A percentile compares a stretch with the other conserved stretches of the same genome.
These are phyloP conservation scores for Athrips mouffetella DNA, from an alignment of 2,888 invertebrate genomes.

Conservation along the genomic window DNA sequence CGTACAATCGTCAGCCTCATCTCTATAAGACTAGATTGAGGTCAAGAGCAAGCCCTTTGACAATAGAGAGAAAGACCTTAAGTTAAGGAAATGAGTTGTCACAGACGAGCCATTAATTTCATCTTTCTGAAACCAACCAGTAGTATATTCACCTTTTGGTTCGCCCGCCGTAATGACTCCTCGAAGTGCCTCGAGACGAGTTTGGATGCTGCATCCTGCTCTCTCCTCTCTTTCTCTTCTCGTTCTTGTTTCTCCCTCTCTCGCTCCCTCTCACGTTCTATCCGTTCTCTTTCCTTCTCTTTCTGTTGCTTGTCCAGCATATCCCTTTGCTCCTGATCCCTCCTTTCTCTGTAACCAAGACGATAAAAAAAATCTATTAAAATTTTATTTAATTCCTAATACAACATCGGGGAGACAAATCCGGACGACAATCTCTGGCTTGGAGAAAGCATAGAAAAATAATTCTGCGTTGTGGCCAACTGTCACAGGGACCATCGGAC, in stretches of 20 bases:
- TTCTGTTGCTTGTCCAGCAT: conserved; percentile 83
- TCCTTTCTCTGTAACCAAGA: conserved; percentile 59
- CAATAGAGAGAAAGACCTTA: too few relatives aligned
- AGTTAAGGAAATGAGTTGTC: too few relatives aligned
- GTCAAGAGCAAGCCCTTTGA: too few relatives aligned
- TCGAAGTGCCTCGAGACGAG: conserved; percentile 94
- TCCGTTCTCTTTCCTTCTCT: conserved; percentile 81
- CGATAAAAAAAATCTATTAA: background rate
- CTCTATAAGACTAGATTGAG: too few relatives aligned
- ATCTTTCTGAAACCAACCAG: too few relatives aligned
- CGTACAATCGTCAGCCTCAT: too few relatives aligned
- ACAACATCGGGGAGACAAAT: too few relatives aligned
- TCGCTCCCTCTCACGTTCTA: conserved; percentile 75
- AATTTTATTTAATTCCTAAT: background rate
- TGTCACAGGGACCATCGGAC: too few relatives aligned
- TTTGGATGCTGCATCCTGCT: conserved; percentile 85
- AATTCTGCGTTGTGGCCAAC: too few relatives aligned
- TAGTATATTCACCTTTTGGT: conserved; percentile 83
- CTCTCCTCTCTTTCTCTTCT: conserved; percentile 79
- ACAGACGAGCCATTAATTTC: too few relatives aligned
- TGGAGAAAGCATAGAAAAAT: background rate
- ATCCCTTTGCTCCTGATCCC: conserved; percentile 77
- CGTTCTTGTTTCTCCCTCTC: conserved; percentile 71
- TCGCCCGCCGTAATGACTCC: conserved; percentile 88
- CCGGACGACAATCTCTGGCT: too few relatives aligned